Percentiles rank a stretch among this genome's conserved stretches.
Conservation (phyloP, 2,888 invertebrate genomes). For the Drosophila neutralis region DNA sequence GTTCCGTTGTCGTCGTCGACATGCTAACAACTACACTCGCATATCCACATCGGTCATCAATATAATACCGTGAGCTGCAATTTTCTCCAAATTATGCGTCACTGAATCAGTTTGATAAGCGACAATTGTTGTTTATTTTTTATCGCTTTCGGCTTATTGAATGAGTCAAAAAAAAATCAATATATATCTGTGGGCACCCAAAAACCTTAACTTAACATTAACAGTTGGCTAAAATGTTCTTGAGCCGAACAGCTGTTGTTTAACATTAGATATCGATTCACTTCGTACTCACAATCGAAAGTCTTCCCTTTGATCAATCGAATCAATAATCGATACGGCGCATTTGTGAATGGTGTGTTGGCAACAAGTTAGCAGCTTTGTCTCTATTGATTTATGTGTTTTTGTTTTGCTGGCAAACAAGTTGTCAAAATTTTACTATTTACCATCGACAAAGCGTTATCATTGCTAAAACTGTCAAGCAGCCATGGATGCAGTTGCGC, state of each 20-base stretch:
- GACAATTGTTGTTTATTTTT: conserved; percentile 33
- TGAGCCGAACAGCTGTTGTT: not conserved
- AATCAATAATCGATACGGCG: not conserved
- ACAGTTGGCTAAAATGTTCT: not conserved
- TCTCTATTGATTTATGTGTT: conserved; percentile 31
- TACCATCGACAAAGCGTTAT: not conserved
- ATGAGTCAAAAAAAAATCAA: conserved; percentile 5
- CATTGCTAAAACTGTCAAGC: conserved; percentile 9
- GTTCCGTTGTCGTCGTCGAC: conserved; percentile 76
- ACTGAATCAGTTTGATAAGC: conserved; percentile 15
- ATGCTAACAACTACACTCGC: conserved; percentile 61
- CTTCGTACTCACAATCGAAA: not conserved
- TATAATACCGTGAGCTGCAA: not conserved
- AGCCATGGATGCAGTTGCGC: conserved; percentile 46
- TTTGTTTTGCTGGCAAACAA: conserved; percentile 70
- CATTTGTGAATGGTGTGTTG: conserved; percentile 22
- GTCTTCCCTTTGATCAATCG: not conserved
- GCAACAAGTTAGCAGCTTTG: conserved; percentile 39
- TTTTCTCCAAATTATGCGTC: conserved; percentile 22
- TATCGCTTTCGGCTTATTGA: not conserved
- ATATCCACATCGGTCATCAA: conserved; percentile 5
- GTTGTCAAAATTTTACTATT: conserved; percentile 17
- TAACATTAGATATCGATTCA: not conserved
- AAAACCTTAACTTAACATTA: not conserved
- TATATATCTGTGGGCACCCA: conserved; percentile 10